A percentile compares a stretch with the other conserved stretches of the same genome.
These are phyloP conservation scores for Oppia nitens DNA, from an alignment of 1,140 invertebrate species.

Conservation along the genomic window DNA sequence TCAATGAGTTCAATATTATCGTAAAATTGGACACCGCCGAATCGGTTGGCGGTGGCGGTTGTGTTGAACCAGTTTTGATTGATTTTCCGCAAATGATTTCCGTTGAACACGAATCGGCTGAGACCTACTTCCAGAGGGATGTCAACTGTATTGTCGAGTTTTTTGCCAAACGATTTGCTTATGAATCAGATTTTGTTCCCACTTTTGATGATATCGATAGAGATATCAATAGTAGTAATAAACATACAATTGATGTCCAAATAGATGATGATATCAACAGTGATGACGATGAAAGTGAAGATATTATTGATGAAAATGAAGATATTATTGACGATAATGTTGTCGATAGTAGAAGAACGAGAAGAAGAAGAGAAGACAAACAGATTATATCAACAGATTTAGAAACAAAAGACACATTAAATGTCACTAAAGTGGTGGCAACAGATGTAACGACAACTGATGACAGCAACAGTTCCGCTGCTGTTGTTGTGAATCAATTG, in stretches of 20 bases:
- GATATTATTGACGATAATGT: conserved; percentile 26
- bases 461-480: conserved; percentile 21
- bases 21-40: conserved; percentile 29
- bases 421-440: too few relatives aligned
- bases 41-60: conserved; percentile 47
- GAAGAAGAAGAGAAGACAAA: conserved; percentile 35
- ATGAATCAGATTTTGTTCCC: conserved; percentile 74
- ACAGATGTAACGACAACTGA: conserved; percentile 21
- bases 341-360: conserved; percentile 26
- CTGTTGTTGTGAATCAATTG: conserved; percentile 17
- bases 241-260: background rate
- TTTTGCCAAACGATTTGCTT: conserved; percentile 76
- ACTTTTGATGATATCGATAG: conserved; percentile 32
- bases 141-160: conserved; percentile 81
- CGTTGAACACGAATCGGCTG: conserved; percentile 47
- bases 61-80: conserved; percentile 69
- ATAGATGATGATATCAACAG: background rate
- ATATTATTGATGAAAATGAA: conserved; percentile 29
- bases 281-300: background rate
- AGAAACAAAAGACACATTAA: too few relatives aligned
- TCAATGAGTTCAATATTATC: conserved; percentile 98
- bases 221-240: background rate
- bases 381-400: too few relatives aligned
- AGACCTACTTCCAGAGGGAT: conserved; percentile 93
- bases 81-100: conserved; percentile 99